Evolutionary conservation across 2,113 vertebrate genomes (phyloP), one percentile per base, ranked within the genome.

Genomic region (Rhinoderma darwinii): DNA sequence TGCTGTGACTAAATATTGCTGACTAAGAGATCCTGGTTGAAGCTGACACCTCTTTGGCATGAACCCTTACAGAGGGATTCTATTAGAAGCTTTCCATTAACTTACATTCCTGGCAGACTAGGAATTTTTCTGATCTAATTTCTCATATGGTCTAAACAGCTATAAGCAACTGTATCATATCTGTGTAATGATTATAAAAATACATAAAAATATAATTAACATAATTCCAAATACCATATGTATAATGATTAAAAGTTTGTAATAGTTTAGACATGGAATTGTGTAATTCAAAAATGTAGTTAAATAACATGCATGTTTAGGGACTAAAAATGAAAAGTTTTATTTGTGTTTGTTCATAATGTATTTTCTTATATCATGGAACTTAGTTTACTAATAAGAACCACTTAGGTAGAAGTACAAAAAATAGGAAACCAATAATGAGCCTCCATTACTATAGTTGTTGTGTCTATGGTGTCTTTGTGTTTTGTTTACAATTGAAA

Each of bases 1-100:
- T 74, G 51, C 70, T 84, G 83, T 84, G 61, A 56, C 47, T 59
- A 84, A 75, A 84, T 84, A 59, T 84, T 84, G 83, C 51, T 76
- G 70, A 76, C 70, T 61, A 76, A 84, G 72, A 37, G 15, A 56
- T 74, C 72, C 47, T 84, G 72, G 17, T 51, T 76, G 27, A 75
- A 56, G 50, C 70, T 76, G 83, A 84, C 70, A 84, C 56, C 35
- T 44, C 72, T 30, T 51, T 84, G 83, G 70, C 83, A 84, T n/a
- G 10, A 30, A 5, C 6, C 5, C 18, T 39, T 43, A 35, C 35
- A 44, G 32, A 75, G 50, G 70, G 15, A 84, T 41, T 84, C 37
- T 75, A 6, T 75, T 39, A 72, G 44, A 83, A 75, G 35, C 51
- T 84, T 84, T 84, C 39, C 30, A 75, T 76, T 84, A 76, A 84